Evolutionary conservation across 2,797 vertebrate genomes (phyloP), one percentile per base, ranked within the genome.

Genomic region (Hapalemur alaotrensis): DNA sequence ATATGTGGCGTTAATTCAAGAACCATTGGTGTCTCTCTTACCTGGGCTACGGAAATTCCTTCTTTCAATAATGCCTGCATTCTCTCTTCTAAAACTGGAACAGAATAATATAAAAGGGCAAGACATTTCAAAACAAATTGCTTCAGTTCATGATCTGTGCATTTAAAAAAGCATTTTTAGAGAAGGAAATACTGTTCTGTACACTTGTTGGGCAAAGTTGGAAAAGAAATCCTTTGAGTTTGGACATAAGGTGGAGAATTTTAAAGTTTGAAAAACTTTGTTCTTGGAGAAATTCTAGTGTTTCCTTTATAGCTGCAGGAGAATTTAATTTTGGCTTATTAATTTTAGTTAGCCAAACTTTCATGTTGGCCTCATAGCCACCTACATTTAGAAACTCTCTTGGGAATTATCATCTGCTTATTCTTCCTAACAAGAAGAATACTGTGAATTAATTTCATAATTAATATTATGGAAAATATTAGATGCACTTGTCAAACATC

Each of bases 1-100:
- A 99, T 99, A 95, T 99, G 99, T 0, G 99, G 98, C 17, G 99
- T 99, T 96, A 99, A 95, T 89, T 99, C 99, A 83, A 99, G 98
- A 69, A 99, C 99, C 9, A 98, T 98, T 0, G 99, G 99, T 0
- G 98, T 99, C 23, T 99, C 98, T 95, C 92, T 98, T 92, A 99
- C 99, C 97, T 99, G 99, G 28, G 98, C 93, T 96, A 99, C 78
- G 91, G 99, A 99, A 98, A 99, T 97, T 5, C 99, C 99, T 91
- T 99, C 98, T 18, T 97, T 93, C 80, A 99, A 86, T 2, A 99
- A 98, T 46, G 98, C 98, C 88, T 98, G 83, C 32, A 99, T 98
- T 92, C 99, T 99, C 80, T 99, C 99, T 43, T 99, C 98, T 96
- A 99, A 96, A 94, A 99, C 89, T 4, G 98, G 75, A 92, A 99